phyloP scores from a whole-genome alignment of 1,140 invertebrate species.

The Fopius arisanus region DNA sequence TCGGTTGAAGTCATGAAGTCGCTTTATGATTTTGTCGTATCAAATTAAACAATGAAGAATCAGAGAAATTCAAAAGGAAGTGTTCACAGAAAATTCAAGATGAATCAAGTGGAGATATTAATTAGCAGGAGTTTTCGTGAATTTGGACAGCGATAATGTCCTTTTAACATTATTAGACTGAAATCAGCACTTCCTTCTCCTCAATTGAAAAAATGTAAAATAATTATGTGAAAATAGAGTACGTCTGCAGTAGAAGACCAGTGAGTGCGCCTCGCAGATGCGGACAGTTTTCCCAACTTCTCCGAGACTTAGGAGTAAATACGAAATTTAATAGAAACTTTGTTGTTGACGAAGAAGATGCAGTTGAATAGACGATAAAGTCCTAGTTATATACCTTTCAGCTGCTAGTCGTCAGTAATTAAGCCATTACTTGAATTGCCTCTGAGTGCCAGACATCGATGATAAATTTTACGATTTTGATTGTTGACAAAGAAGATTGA shows the following conservation, averaged over 20 bases:
- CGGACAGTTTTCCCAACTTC: conserved; percentile 43
- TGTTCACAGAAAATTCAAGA: too few species aligned
- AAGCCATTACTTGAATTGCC: conserved; percentile 55
- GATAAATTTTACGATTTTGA: conserved; percentile 38
- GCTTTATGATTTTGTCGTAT: too few species aligned
- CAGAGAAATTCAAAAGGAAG: too few species aligned
- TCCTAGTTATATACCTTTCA: not conserved
- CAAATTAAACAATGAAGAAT: too few species aligned
- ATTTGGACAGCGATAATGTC: too few species aligned
- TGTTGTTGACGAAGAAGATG: conserved; percentile 49
- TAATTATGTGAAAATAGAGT: conserved; percentile 18
- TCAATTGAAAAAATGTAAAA: not conserved
- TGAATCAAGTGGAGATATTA: too few species aligned
- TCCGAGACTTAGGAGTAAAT: conserved; percentile 45
- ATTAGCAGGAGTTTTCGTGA: too few species aligned
- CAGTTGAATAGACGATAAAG: conserved; percentile 4
- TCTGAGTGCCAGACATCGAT: conserved; percentile 48
- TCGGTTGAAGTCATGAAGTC: not conserved
- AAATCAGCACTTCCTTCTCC: too few species aligned
- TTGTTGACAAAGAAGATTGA: too few species aligned
- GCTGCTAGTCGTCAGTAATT: conserved; percentile 45
- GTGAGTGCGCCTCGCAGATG: conserved; percentile 3
- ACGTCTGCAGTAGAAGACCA: not conserved
- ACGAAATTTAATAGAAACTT: conserved; percentile 57
- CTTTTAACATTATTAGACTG: too few species aligned